phyloP scores from a whole-genome alignment of 2,797 vertebrate genomes.

The Danio choprae region DNA sequence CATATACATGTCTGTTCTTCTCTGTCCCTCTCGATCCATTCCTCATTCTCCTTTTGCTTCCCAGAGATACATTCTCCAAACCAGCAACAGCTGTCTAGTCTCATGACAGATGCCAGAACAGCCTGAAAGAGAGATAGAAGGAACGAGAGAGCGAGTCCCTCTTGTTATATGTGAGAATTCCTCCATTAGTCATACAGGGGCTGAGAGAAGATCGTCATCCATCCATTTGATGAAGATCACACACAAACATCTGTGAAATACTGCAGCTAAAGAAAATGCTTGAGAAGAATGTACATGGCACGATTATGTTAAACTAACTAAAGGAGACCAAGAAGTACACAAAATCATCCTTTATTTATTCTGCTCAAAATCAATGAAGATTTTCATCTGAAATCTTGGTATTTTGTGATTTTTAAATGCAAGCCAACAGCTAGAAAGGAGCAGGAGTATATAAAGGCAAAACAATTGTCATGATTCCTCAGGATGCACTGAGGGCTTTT shows the following conservation, averaged over 20 bases:
- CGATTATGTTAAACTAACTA: not conserved
- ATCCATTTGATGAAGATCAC: not conserved
- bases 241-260: not conserved
- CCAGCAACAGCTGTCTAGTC: conserved; percentile 56
- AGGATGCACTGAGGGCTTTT: no score
- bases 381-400: no score
- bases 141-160: conserved; percentile 29
- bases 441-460: no score
- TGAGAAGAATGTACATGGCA: not conserved
- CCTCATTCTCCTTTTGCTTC: conserved; percentile 10
- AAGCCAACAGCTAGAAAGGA: no score
- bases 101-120: conserved; percentile 50
- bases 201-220: conserved; percentile 25
- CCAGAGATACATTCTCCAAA: conserved; percentile 38
- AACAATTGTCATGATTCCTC: no score
- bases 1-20: conserved; percentile 23
- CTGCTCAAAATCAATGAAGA: no score
- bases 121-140: conserved; percentile 31
- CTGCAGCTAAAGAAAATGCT: not conserved
- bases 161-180: conserved; percentile 36
- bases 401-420: no score
- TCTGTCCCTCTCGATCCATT: conserved; percentile 2
- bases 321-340: not conserved
- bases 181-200: conserved; percentile 44
- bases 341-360: no score